phyloP scores from a whole-genome alignment of 2,888 invertebrate genomes.

The Torymus auratus region DNA sequence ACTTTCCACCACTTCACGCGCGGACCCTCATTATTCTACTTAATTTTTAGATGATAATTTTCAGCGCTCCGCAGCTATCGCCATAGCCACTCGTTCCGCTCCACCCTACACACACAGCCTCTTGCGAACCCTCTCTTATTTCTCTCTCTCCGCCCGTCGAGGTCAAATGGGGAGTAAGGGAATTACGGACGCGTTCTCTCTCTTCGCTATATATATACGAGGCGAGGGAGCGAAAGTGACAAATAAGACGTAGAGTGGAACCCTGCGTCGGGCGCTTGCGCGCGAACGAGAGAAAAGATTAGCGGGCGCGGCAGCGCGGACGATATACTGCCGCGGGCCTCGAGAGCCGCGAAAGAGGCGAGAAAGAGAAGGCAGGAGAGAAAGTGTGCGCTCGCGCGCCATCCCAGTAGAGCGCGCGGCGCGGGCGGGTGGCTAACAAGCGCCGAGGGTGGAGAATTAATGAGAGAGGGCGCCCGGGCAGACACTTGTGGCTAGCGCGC shows the following conservation, averaged over 20 bases:
- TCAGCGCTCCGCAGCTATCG: background rate
- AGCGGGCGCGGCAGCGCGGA: conserved; percentile 49
- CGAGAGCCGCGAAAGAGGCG: conserved; percentile 41
- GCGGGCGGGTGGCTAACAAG: conserved; percentile 71
- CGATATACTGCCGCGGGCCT: no score
- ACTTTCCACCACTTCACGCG: background rate
- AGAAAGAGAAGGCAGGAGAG: conserved; percentile 54
- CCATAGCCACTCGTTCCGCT: background rate
- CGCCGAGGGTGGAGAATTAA: conserved; percentile 77
- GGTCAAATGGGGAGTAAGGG: conserved; percentile 31
- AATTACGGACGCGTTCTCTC: background rate
- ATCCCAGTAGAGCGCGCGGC: conserved; percentile 53
- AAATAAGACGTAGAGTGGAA: conserved; percentile 58
- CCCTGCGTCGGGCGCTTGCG: background rate
- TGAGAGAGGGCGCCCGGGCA: conserved; percentile 76
- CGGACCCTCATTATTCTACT: conserved; percentile 17
- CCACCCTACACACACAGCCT: no score
- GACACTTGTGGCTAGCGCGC: conserved; percentile 75
- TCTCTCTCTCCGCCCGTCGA: conserved; percentile 8
- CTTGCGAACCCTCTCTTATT: no score
- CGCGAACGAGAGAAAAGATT: conserved; percentile 60
- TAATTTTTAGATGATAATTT: conserved; percentile 38
- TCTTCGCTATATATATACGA: no score
- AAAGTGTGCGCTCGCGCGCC: conserved; percentile 58
- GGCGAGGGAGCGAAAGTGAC: conserved; percentile 56